phyloP scores from a whole-genome alignment of 64 coral and sea anemone species.

The Astreopora myriophthalma region DNA sequence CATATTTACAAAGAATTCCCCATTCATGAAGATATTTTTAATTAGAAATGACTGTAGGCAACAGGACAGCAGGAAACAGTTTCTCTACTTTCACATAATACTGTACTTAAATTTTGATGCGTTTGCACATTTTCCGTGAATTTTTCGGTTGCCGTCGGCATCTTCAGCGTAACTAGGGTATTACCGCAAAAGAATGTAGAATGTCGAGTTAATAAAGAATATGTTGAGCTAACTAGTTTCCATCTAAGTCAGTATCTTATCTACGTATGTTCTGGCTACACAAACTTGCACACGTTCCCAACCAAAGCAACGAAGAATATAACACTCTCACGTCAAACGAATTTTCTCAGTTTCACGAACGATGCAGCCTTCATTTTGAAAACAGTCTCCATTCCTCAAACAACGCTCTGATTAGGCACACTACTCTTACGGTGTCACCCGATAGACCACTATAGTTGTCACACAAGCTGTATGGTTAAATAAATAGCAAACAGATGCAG shows the following conservation, averaged over 20 bases:
- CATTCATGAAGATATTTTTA: not conserved
- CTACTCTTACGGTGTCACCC: not conserved
- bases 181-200: no score
- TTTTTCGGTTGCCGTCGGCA: not conserved
- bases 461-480: not conserved
- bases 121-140: not conserved
- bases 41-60: not conserved
- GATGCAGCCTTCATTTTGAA: not conserved
- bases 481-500: not conserved
- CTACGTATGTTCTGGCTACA: no score
- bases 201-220: no score
- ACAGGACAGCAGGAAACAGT: not conserved
- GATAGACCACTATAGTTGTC: not conserved
- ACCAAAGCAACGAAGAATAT: no score
- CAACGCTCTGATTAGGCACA: not conserved
- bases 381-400: not conserved
- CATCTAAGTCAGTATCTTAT: no score
- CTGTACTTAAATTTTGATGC: not conserved
- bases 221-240: no score
- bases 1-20: conserved; percentile 25
- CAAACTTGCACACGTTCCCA: no score
- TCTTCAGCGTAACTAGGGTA: no score
- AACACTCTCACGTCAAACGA: no score
- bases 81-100: no score
- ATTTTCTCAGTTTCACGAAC: no score